Evolutionary conservation across 1,140 invertebrate species (phyloP).

Genomic region (Diachasmimorpha longicaudata): DNA sequence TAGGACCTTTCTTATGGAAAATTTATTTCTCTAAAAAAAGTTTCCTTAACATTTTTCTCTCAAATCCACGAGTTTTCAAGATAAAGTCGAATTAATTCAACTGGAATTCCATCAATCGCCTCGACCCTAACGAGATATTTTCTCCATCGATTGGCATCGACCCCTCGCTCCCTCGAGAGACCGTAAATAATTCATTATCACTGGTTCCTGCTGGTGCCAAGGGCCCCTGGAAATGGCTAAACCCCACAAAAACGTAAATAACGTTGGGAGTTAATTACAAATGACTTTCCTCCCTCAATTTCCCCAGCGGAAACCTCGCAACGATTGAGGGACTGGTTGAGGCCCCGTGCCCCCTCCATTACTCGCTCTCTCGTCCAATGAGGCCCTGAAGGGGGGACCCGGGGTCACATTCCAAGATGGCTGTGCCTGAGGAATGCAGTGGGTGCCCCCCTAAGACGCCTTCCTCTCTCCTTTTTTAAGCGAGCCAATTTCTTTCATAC

Average conservation of each 20-base stretch:
- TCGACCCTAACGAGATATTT: too few relatives aligned
- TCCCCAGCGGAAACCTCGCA: neutral
- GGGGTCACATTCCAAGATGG: constrained; percentile 67
- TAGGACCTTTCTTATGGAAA: too few relatives aligned
- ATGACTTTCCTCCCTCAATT: constrained; percentile 6
- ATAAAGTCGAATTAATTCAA: too few relatives aligned
- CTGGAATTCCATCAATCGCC: too few relatives aligned
- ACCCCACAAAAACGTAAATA: neutral
- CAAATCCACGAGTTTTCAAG: too few relatives aligned
- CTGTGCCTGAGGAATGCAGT: constrained; percentile 64
- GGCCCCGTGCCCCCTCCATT: neutral
- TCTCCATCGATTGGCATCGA: too few relatives aligned
- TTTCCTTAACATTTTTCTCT: too few relatives aligned
- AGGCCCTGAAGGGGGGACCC: constrained; percentile 49
- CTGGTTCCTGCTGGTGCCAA: too few relatives aligned
- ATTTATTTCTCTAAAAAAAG: too few relatives aligned
- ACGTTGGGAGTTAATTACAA: neutral
- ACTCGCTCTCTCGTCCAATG: constrained; percentile 42
- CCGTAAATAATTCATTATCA: too few relatives aligned
- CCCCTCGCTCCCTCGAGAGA: too few relatives aligned
- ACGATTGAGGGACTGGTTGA: neutral
- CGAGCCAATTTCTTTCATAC: constrained; percentile 47
- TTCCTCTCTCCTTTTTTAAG: constrained; percentile 51
- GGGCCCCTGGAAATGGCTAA: neutral
- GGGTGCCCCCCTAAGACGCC: constrained; percentile 59